Conservation (phyloP, 2,797 vertebrate genomes). For the Okamejei kenojei region DNA sequence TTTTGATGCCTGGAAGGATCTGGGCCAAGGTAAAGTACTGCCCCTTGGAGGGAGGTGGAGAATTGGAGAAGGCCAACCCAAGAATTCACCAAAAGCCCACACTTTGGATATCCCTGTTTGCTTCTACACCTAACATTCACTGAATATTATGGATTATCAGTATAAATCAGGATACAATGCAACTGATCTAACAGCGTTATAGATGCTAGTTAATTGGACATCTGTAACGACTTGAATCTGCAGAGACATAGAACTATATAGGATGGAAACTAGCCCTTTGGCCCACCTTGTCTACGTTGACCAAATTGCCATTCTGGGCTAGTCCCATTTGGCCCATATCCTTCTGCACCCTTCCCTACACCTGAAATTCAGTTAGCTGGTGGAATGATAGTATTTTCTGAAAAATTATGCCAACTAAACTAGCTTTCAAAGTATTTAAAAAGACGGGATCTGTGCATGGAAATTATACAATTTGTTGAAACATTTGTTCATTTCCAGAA, state of each 20-base stretch:
- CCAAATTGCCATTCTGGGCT: too few species aligned
- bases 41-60: neutral
- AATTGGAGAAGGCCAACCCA: neutral
- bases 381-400: neutral
- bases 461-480: neutral
- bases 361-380: neutral
- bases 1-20: neutral
- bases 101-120: neutral
- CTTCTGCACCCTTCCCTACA: too few species aligned
- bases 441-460: neutral
- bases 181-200: too few species aligned
- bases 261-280: too few species aligned
- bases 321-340: too few species aligned
- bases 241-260: too few species aligned
- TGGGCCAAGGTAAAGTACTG: neutral
- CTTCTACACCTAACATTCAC: neutral
- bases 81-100: neutral
- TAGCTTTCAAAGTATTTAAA: neutral
- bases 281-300: too few species aligned
- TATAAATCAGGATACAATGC: too few species aligned
- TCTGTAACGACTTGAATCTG: too few species aligned
- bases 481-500: neutral
- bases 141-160: too few species aligned
- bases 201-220: too few species aligned
- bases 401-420: neutral